A percentile compares a stretch with the other conserved stretches of the same genome.
phyloP scores from a whole-genome alignment of 2,113 vertebrate species.

The Nibea coibor region DNA sequence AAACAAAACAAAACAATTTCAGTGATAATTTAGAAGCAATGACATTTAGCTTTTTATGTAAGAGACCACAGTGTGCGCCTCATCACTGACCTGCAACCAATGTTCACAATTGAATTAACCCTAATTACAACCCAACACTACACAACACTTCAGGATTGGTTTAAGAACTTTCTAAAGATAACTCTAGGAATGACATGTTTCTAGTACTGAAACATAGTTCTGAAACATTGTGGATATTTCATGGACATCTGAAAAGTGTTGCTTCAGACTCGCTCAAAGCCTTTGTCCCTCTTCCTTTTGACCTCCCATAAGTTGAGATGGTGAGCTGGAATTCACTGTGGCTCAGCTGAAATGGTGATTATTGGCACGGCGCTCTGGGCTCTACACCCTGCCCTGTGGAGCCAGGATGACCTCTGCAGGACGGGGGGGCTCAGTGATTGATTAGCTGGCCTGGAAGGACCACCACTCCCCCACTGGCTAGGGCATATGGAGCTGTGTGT shows the following conservation, averaged over 20 bases:
- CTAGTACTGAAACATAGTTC: neutral
- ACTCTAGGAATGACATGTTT: neutral
- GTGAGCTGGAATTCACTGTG: constrained; percentile 50
- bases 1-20: too few species aligned
- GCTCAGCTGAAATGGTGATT: constrained; percentile 70
- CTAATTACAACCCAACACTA: too few species aligned
- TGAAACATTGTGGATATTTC: neutral
- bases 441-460: constrained; percentile 78
- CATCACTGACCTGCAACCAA: too few species aligned
- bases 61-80: too few species aligned
- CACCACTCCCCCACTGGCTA: constrained; percentile 73
- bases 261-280: constrained; percentile 4
- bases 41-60: too few species aligned
- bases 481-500: constrained; percentile 81
- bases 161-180: neutral
- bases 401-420: constrained; percentile 69
- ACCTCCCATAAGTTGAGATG: constrained; percentile 46
- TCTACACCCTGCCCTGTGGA: constrained; percentile 71
- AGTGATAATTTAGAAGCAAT: too few species aligned
- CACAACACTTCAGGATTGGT: neutral
- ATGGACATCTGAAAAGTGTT: neutral
- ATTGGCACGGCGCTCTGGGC: constrained; percentile 70
- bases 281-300: constrained; percentile 33
- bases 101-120: too few species aligned
- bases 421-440: constrained; percentile 78